Evolutionary conservation across 2,888 invertebrate species (phyloP).

Genomic region (Andrena praecox): DNA sequence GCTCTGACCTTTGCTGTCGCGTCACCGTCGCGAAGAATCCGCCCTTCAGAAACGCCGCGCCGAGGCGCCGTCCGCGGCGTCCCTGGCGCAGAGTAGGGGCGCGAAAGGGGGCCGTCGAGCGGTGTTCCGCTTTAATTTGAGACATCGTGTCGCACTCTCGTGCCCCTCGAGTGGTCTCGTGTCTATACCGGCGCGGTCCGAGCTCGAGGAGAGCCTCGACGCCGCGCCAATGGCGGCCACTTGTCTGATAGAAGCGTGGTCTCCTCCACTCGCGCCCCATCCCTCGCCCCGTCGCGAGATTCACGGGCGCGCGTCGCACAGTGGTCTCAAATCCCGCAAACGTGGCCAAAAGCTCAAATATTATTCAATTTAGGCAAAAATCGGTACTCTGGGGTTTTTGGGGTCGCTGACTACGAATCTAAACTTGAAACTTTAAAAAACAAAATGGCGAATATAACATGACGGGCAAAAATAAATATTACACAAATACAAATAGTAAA

Average conservation of each 20-base stretch:
- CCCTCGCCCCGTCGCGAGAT: constrained; percentile 4
- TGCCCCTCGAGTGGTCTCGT: constrained; percentile 72
- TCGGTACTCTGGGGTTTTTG: too few species aligned
- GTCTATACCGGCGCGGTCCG: constrained; percentile 54
- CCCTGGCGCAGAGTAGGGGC: constrained; percentile 22
- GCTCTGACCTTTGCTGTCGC: constrained; percentile 66
- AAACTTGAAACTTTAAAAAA: too few species aligned
- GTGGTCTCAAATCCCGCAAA: too few species aligned
- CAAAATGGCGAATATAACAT: too few species aligned
- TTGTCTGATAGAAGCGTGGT: constrained; percentile 72
- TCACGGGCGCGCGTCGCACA: not conserved
- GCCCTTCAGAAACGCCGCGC: constrained; percentile 53
- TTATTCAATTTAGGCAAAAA: too few species aligned
- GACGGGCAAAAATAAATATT: too few species aligned
- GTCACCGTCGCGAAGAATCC: constrained; percentile 35
- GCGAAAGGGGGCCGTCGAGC: constrained; percentile 32
- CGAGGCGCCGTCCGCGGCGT: constrained; percentile 7
- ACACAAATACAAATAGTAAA: too few species aligned
- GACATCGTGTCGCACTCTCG: constrained; percentile 74
- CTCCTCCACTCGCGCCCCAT: constrained; percentile 62
- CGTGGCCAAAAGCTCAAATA: too few species aligned
- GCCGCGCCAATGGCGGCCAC: constrained; percentile 56
- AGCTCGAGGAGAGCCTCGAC: constrained; percentile 45
- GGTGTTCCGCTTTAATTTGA: constrained; percentile 79
- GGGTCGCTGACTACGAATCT: too few species aligned